Evolutionary conservation across 2,888 invertebrate species (phyloP).

Genomic region (Drosophila greeni): DNA sequence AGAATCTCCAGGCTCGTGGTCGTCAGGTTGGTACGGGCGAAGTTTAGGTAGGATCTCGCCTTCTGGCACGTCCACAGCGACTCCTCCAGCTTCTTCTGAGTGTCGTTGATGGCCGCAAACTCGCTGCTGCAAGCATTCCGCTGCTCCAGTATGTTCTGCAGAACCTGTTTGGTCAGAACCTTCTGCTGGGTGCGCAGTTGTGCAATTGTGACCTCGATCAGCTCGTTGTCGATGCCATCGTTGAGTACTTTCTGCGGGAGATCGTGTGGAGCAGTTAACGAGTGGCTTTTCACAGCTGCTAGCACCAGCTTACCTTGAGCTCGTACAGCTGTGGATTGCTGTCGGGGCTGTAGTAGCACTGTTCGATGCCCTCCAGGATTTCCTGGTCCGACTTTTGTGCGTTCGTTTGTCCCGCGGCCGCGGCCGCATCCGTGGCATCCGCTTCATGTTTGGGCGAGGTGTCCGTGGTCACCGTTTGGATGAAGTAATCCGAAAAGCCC

Average conservation of each 20-base stretch:
- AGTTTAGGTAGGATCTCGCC: constrained; percentile 85
- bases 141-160: constrained; percentile 94
- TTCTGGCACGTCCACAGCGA: constrained; percentile 86
- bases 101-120: constrained; percentile 86
- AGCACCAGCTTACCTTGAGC: constrained; percentile 71
- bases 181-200: constrained; percentile 78
- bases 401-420: constrained; percentile 23
- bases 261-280: not conserved
- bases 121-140: constrained; percentile 92
- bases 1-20: constrained; percentile 92
- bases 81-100: constrained; percentile 85
- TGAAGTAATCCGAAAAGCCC: constrained; percentile 79
- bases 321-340: constrained; percentile 76
- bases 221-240: constrained; percentile 73
- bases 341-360: constrained; percentile 76
- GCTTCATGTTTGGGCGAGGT: constrained; percentile 21
- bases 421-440: constrained; percentile 26
- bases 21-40: constrained; percentile 90
- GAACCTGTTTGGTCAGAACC: constrained; percentile 95
- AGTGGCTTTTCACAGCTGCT: not conserved
- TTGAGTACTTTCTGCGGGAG: constrained; percentile 74
- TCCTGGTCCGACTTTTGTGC: constrained; percentile 78
- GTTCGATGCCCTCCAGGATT: constrained; percentile 77
- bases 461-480: constrained; percentile 76
- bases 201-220: constrained; percentile 75